Base-by-base conservation (phyloP, 2,797 vertebrate genomes). In the Oreochromis grahami region DNA sequence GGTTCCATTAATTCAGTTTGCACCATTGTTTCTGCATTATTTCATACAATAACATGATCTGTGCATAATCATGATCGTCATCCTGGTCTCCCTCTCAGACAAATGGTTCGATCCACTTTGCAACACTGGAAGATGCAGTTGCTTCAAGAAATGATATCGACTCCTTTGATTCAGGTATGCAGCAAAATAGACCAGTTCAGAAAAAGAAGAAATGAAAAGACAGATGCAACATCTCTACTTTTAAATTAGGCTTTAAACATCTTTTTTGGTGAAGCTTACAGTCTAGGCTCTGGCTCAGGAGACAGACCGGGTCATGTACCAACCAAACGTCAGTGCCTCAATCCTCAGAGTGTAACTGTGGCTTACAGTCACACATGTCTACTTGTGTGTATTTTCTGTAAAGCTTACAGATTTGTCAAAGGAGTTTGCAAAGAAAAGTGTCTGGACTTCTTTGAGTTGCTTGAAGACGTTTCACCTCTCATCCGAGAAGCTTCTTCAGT, bases 301-400 rank as follows among this genome's bases (percentile, higher is more conserved):
- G 32, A 36, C 58, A 36, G 10, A 36, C 2, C 0, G 32, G 3
- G 6, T 63, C 58, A n/a, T 36, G n/a, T 7, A 63, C 58, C 58
- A 36, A 13, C 58, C 4, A 2, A 3, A 63, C 6, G 4, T 34
- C 56, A 32, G 56, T 0, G 1, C 0, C 29, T 58, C 14, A 1
- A 34, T 7, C 29, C 56, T 60, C 56, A 63, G 0, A 63, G 58
- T 60, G 9, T 3, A 36, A 0, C 29, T 36, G 56, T 3, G 29
- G 8, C 0, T 60, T 34, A 34, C 56, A 63, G 32, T 63, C 32
- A 36, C 32, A 63, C 17, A 12, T 0, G 32, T 60, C 34, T 34
- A 34, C 56, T 36, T 34, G 29, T 58, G 56, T 17, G 56, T 58
- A 10, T 32, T 60, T 60, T 1, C 56, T n/a, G 58, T n/a, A 36